Conservation (phyloP, 1,140 invertebrate species). For the Heliconius nattereri region DNA sequence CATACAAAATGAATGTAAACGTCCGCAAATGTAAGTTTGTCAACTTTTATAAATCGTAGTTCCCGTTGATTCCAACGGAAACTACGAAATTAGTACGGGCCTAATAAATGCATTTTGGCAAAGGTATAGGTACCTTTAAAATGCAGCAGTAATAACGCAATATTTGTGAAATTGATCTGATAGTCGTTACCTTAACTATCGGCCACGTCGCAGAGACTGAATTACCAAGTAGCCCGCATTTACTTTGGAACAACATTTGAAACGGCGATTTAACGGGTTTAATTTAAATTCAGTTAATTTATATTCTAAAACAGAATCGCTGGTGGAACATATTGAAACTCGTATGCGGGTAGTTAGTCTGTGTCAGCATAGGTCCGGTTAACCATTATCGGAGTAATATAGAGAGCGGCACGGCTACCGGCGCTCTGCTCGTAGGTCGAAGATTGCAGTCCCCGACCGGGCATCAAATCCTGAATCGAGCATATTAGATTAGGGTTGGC, state of each 20-base stretch:
- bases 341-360: constrained; percentile 56
- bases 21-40: too few relatives aligned
- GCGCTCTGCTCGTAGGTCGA: constrained; percentile 51
- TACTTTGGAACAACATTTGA: constrained; percentile 41
- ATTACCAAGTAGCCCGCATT: constrained; percentile 44
- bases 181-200: constrained; percentile 31
- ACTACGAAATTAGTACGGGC: too few relatives aligned
- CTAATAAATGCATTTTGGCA: neutral
- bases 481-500: constrained; percentile 70
- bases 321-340: constrained; percentile 55
- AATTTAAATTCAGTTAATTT: constrained; percentile 52
- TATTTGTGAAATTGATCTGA: constrained; percentile 43
- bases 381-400: constrained; percentile 56
- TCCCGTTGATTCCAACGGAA: too few relatives aligned
- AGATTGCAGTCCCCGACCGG: constrained; percentile 58
- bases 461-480: constrained; percentile 56
- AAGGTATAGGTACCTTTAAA: neutral
- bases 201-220: constrained; percentile 46
- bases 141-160: neutral
- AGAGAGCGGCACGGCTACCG: constrained; percentile 46
- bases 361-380: constrained; percentile 53
- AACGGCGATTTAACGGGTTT: constrained; percentile 37
- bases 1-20: too few relatives aligned
- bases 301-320: constrained; percentile 56
- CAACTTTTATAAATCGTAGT: too few relatives aligned